phyloP scores from a whole-genome alignment of 1,140 invertebrate genomes.

The Heliconius nattereri region DNA sequence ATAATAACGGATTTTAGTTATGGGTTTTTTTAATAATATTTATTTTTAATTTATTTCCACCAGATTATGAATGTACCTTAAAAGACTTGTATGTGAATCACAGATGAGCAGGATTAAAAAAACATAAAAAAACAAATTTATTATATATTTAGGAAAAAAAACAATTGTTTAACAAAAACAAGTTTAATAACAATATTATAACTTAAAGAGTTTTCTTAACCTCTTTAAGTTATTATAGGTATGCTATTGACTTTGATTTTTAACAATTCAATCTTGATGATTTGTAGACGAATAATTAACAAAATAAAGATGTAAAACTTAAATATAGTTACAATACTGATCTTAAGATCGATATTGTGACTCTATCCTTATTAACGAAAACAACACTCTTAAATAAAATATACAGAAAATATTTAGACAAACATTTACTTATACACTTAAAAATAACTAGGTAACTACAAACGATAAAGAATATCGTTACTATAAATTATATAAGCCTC shows the following conservation, averaged over 20 bases:
- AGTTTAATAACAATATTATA: not conserved
- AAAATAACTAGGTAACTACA: not conserved
- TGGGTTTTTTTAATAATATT: not conserved
- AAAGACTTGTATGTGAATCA: not conserved
- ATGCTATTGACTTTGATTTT: not conserved
- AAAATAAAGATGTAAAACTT: not conserved
- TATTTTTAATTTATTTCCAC: not conserved
- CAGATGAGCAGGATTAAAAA: not conserved
- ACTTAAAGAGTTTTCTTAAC: not conserved
- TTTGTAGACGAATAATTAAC: not conserved
- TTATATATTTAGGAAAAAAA: not conserved
- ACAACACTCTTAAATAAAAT: not conserved
- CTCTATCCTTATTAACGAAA: not conserved
- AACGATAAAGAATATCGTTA: not conserved
- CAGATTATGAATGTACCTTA: not conserved
- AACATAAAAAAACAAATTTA: too few relatives aligned
- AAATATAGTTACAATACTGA: not conserved
- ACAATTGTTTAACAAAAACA: conserved; percentile 1
- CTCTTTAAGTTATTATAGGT: too few relatives aligned
- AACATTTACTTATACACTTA: not conserved
- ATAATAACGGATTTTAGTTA: not conserved
- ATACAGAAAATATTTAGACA: not conserved
- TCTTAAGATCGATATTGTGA: not conserved
- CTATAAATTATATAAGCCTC: too few relatives aligned
- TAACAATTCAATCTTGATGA: not conserved